Conservation (phyloP, 1,140 invertebrate genomes). For the Carposina sasakii region DNA sequence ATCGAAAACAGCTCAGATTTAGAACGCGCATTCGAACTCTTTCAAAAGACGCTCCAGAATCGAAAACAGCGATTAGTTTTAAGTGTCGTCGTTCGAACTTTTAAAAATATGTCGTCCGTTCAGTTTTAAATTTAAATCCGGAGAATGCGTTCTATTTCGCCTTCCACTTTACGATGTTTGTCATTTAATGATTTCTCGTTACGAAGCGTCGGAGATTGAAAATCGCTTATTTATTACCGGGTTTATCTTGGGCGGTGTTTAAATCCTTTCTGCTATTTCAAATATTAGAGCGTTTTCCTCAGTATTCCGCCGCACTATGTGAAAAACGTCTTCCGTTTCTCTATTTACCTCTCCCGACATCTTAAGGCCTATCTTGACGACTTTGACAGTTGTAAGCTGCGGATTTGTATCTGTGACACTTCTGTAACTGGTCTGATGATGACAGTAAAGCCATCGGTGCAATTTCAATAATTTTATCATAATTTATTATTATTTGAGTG, state of each 20-base stretch:
- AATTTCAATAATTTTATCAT: too few relatives aligned
- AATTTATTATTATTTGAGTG: too few relatives aligned
- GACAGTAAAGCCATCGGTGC: too few relatives aligned
- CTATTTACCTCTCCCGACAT: neutral
- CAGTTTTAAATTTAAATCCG: slow-evolving; percentile 62
- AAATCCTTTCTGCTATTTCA: neutral
- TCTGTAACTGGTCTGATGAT: too few relatives aligned
- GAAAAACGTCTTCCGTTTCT: neutral
- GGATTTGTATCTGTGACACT: slow-evolving; percentile 6
- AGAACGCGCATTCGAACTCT: slow-evolving; percentile 60
- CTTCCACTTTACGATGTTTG: slow-evolving; percentile 62
- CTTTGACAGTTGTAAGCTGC: neutral
- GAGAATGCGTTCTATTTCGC: slow-evolving; percentile 61
- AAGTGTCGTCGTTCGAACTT: slow-evolving; percentile 63
- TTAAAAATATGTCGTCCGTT: slow-evolving; percentile 66
- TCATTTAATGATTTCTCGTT: slow-evolving; percentile 62
- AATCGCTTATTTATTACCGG: slow-evolving; percentile 34
- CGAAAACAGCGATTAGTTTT: slow-evolving; percentile 67
- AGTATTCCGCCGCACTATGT: neutral
- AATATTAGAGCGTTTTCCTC: neutral
- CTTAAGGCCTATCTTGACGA: neutral
- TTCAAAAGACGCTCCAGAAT: slow-evolving; percentile 57
- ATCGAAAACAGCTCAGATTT: slow-evolving; percentile 58
- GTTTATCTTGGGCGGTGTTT: neutral
- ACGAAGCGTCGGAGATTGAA: slow-evolving; percentile 51